These are phyloP conservation scores for Eristalis intricaria DNA, from an alignment of 2,888 invertebrate genomes.

Conservation along the genomic window DNA sequence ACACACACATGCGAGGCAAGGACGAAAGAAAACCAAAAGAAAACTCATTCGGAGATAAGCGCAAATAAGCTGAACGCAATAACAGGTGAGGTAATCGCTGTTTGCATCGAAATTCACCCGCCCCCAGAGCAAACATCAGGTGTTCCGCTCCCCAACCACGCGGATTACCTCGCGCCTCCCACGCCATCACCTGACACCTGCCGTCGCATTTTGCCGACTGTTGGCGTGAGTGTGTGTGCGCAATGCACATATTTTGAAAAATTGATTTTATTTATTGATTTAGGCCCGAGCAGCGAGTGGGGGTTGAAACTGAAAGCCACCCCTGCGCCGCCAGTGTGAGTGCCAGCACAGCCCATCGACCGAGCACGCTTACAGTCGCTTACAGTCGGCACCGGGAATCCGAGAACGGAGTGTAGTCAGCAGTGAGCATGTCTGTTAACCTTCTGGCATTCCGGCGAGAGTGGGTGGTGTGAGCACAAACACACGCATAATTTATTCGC, in stretches of 20 bases:
- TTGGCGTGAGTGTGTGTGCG: neutral
- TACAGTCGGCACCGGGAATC: neutral
- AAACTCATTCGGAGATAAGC: neutral
- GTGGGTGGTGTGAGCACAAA: neutral
- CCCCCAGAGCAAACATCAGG: neutral
- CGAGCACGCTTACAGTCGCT: neutral
- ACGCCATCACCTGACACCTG: neutral
- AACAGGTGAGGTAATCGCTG: neutral
- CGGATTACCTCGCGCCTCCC: neutral
- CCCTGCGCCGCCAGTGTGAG: too few species aligned
- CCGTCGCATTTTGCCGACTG: too few species aligned
- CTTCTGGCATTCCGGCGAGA: neutral
- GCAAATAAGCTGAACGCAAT: neutral
- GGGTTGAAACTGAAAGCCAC: neutral
- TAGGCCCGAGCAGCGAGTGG: neutral
- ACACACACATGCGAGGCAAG: too few species aligned
- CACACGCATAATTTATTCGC: slow-evolving; percentile 5
- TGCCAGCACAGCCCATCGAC: too few species aligned
- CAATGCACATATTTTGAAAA: neutral
- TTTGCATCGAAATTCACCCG: neutral
- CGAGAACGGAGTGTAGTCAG: neutral
- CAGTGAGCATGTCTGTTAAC: neutral
- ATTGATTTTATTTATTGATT: slow-evolving; percentile 1
- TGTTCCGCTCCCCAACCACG: neutral
- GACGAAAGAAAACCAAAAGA: neutral